A percentile compares a stretch with the other conserved stretches of the same genome.
These are phyloP conservation scores for Hirtodrosophila trivittata DNA, from an alignment of 2,888 invertebrate genomes.

Conservation along the genomic window DNA sequence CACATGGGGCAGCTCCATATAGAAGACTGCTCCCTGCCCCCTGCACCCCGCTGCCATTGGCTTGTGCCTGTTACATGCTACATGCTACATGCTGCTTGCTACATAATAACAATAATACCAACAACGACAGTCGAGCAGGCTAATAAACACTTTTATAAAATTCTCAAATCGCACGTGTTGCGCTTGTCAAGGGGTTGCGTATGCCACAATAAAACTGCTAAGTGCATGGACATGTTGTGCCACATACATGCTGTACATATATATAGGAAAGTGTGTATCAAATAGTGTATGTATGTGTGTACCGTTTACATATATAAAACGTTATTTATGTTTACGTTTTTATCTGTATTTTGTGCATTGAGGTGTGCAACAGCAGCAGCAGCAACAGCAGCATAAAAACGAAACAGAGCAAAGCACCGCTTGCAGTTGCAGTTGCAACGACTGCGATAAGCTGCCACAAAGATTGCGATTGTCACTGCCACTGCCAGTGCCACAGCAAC, in stretches of 20 bases:
- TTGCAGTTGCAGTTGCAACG: constrained; percentile 16
- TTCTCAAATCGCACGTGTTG: constrained; percentile 73
- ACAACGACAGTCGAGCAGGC: constrained; percentile 43
- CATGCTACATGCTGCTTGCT: background rate
- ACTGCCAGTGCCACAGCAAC: constrained; percentile 13
- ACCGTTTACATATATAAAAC: background rate
- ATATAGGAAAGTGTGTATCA: too few species aligned
- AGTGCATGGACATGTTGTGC: constrained; percentile 70
- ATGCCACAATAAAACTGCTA: constrained; percentile 66
- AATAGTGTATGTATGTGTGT: background rate
- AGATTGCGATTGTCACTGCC: constrained; percentile 10
- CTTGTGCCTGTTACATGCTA: background rate
- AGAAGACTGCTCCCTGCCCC: background rate
- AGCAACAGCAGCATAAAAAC: constrained; percentile 32
- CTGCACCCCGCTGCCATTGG: background rate
- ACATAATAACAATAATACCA: constrained; percentile 24
- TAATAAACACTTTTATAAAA: constrained; percentile 77
- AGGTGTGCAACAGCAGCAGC: constrained; percentile 46
- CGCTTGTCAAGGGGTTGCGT: constrained; percentile 68
- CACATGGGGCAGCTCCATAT: constrained; percentile 9
- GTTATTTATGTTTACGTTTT: constrained; percentile 33
- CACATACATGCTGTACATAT: constrained; percentile 17
- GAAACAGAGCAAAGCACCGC: constrained; percentile 18
- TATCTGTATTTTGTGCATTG: constrained; percentile 39
- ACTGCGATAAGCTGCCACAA: constrained; percentile 55